phyloP scores from a whole-genome alignment of 2,113 vertebrate species.

The Nycticebus coucang region DNA sequence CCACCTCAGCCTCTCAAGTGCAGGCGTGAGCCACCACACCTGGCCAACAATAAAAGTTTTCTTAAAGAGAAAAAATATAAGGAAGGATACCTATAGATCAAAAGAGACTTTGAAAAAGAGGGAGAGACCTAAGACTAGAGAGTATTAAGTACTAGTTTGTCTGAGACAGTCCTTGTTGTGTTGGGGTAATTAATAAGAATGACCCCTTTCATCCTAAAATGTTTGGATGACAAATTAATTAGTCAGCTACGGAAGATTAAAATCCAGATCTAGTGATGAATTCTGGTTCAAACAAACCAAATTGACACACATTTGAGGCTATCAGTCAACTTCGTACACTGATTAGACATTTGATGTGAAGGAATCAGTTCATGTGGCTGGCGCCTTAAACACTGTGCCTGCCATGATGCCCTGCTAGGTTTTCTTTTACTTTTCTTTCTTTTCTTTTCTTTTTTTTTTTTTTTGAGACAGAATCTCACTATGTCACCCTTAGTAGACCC shows the following conservation, averaged over 20 bases:
- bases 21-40: too few species aligned
- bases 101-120: not conserved
- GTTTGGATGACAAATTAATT: conserved; percentile 3
- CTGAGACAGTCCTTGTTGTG: not conserved
- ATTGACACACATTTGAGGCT: conserved; percentile 5
- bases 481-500: too few species aligned
- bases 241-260: not conserved
- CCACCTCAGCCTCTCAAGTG: too few species aligned
- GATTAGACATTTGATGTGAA: not conserved
- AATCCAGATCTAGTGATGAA: conserved; percentile 36
- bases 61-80: not conserved
- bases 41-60: too few species aligned
- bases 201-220: not conserved
- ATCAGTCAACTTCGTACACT: not conserved
- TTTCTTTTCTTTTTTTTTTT: too few species aligned
- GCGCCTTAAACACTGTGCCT: too few species aligned
- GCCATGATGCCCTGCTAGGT: too few species aligned
- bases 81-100: not conserved
- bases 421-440: too few species aligned
- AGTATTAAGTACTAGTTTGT: not conserved
- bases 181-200: conserved; percentile 7
- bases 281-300: conserved; percentile 42
- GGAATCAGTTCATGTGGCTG: not conserved
- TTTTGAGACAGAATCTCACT: too few species aligned
- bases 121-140: not conserved